Percentiles rank a stretch among this genome's conserved stretches.
Evolutionary conservation across 1,140 invertebrate species (phyloP).

Genomic region (Musca vetustissima): DNA sequence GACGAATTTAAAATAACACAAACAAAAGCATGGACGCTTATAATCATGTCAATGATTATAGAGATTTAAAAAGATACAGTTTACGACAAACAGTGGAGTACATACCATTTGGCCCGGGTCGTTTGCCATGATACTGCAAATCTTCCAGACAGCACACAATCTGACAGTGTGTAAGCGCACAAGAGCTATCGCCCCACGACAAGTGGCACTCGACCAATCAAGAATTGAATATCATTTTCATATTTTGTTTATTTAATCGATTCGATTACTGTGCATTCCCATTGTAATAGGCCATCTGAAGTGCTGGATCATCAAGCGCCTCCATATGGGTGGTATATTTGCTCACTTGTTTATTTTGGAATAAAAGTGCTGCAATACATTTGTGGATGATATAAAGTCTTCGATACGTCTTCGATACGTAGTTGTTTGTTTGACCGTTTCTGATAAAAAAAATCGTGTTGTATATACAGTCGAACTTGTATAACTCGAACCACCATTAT

Average conservation of each 20-base stretch:
- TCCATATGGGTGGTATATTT: slow-evolving; percentile 10
- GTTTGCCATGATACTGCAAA: background rate
- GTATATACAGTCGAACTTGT: too few species aligned
- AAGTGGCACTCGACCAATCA: slow-evolving; percentile 25
- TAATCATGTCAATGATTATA: background rate
- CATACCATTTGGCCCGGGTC: too few species aligned
- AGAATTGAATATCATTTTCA: slow-evolving; percentile 6
- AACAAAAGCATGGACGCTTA: background rate
- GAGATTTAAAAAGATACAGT: background rate
- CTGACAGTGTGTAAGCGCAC: slow-evolving; percentile 12
- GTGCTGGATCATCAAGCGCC: slow-evolving; percentile 9
- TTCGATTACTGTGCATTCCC: slow-evolving; percentile 22
- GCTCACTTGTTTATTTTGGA: too few species aligned
- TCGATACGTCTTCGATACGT: too few species aligned
- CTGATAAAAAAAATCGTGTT: too few species aligned
- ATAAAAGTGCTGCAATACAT: too few species aligned
- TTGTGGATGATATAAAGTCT: too few species aligned
- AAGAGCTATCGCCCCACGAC: background rate
- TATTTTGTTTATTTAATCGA: slow-evolving; percentile 24
- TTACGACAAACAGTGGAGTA: background rate
- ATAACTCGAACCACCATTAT: too few species aligned
- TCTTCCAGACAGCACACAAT: background rate
- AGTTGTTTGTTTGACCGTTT: too few species aligned
- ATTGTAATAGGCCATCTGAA: background rate
- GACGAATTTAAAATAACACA: background rate